Percentiles rank a stretch among this genome's conserved stretches.
phyloP scores from a whole-genome alignment of 2,797 vertebrate species.

The Jordanella pulchra region DNA sequence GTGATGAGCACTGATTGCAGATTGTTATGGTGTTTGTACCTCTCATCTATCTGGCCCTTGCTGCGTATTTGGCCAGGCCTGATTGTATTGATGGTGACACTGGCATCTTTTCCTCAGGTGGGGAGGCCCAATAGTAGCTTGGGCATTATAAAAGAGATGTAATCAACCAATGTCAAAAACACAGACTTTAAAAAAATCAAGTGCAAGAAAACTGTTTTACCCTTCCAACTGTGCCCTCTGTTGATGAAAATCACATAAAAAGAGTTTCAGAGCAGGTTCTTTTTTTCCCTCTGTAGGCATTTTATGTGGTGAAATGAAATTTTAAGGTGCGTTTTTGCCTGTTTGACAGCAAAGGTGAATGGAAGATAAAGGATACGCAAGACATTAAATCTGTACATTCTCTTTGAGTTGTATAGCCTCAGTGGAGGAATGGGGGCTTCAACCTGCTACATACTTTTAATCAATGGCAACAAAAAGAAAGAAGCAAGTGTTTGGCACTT shows the following conservation, averaged over 20 bases:
- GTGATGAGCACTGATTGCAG: conserved; percentile 86
- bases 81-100: conserved; percentile 85
- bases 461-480: conserved; percentile 79
- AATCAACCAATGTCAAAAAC: conserved; percentile 77
- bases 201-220: conserved; percentile 55
- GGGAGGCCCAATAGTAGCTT: conserved; percentile 70
- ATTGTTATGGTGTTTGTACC: conserved; percentile 86
- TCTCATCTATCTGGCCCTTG: conserved; percentile 79
- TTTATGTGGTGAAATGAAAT: conserved; percentile 30
- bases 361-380: conserved; percentile 61
- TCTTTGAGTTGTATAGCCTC: conserved; percentile 46
- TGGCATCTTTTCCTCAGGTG: conserved; percentile 66
- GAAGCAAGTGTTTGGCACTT: conserved; percentile 62
- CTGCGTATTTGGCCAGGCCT: conserved; percentile 84
- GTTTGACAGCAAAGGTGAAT: conserved; percentile 51
- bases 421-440: conserved; percentile 46
- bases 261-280: conserved; percentile 11
- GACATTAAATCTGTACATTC: conserved; percentile 59
- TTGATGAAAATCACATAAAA: conserved; percentile 57
- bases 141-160: conserved; percentile 79
- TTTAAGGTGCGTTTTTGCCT: conserved; percentile 7
- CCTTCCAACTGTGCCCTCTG: conserved; percentile 41
- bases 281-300: conserved; percentile 17
- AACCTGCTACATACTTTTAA: conserved; percentile 76
- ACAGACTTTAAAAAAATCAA: conserved; percentile 50